Conservation (phyloP, 2,113 vertebrate genomes). For the Trinectes maculatus region DNA sequence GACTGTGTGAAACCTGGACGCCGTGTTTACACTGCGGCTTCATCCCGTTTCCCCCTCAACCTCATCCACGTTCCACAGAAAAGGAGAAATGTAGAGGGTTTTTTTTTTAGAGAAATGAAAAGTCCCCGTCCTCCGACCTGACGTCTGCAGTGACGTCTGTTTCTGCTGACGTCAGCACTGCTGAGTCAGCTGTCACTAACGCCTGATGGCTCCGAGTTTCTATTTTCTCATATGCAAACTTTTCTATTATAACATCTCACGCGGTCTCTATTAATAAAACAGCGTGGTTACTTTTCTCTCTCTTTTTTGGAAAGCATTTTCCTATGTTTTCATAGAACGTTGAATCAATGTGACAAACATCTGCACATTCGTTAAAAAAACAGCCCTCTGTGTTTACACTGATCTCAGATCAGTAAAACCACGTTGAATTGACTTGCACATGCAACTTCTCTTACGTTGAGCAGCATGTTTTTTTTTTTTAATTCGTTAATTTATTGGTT, state of each 20-base stretch:
- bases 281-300: too few species aligned
- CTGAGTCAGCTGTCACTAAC: not conserved
- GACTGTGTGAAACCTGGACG: constrained; percentile 1
- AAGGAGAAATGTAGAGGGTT: not conserved
- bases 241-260: too few species aligned
- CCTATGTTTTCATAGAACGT: too few species aligned
- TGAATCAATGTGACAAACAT: too few species aligned
- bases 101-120: not conserved
- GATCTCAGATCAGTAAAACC: not conserved
- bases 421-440: too few species aligned
- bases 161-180: not conserved
- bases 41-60: not conserved
- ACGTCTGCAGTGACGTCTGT: not conserved
- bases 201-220: not conserved
- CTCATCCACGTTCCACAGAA: not conserved
- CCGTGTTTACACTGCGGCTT: constrained; percentile 2
- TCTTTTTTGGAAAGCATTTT: too few species aligned
- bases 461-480: not conserved
- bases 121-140: not conserved
- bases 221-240: too few species aligned
- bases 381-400: not conserved
- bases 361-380: too few species aligned
- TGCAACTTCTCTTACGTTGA: too few species aligned
- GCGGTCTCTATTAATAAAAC: too few species aligned
- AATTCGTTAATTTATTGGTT: not conserved